Evolutionary conservation across 2,888 invertebrate species (phyloP), one percentile per base, ranked within the genome.

Genomic region (Apodemia duryi): DNA sequence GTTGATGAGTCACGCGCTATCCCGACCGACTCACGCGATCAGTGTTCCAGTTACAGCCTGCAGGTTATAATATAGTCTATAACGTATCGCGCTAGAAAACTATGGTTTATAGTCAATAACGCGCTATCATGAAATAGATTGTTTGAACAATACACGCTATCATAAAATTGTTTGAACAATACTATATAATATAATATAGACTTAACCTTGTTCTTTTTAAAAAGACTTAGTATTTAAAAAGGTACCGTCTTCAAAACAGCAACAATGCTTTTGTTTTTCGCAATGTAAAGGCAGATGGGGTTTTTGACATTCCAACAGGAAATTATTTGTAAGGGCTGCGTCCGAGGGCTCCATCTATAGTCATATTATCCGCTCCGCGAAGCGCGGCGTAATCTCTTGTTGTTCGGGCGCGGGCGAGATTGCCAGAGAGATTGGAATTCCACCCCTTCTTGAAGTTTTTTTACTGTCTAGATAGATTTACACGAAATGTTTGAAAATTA

Each of bases 311-410:
- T 57, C 54, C 54, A 32, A 32, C 28, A 57, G 54, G 54, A 57
- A 57, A 57, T 57, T 29, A 57, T 57, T 32, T 32, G 54, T 32
- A 57, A 32, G 29, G 32, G 54, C 29, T 13, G 54, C 32, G 61
- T 57, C 62, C 54, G 46, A 49, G 62, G 57, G 51, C 63, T 38
- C 61, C 63, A 60, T 63, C 66, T 65, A 69, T 66, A 66, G 69
- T 35, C 43, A 63, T 60, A 68, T 71, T 62, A 68, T 63, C 63
- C 64, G 71, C 71, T 69, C 64, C 65, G 41, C 68, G 51, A 46
- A 71, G 76, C 75, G 73, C 70, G 71, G 28, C 28, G 52, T 54
- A 54, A 54, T 54, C 52, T 54, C 52, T 54, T 54, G 52, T 54
- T 54, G 28, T 54, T 10, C 38, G 38, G 28, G 52, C 52, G 21